Base-by-base conservation (phyloP, 1,140 invertebrate species). In the Drosophila ogumai region DNA sequence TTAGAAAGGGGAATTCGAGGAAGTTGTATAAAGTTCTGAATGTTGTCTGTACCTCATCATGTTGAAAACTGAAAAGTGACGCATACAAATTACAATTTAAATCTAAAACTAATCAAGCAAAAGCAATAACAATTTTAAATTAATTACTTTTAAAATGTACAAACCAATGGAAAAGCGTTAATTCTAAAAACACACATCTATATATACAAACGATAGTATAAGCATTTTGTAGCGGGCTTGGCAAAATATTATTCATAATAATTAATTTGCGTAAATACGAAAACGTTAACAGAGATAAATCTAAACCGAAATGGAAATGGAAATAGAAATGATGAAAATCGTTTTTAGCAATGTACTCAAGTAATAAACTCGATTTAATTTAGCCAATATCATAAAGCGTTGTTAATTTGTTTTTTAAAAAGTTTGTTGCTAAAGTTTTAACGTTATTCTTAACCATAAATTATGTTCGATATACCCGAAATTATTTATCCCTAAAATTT, bases 381-480 rank as follows among this genome's bases (percentile, higher is more conserved):
- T 88, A 87, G 84, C 61, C 81, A 85, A 90, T 85, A 90, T 66
- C 64, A 60, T 61, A 79, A 66, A 82, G 73, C 55, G 74, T 90
- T 90, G 86, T 90, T 90, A 90, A 90, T 90, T 87, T 88, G 81
- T 88, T 90, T 85, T 90, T 90, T 77, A 82, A 75, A 64, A 88
- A 76, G 73, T 72, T 90, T 90, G 84, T 90, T 88, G 84, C 77
- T 88, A 84, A 88, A 88, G 82, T 87, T 87, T 86, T 64, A 77
- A 72, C 43, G 68, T 72, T 72, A 72, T 75, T 79, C 58, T 82
- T 82, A 82, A 75, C 59, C 38, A 46, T 76, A 85, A 74, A 63
- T 72, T 81, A 69, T 59, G 54, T 76, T 59, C 50, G 41, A 60
- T 61, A 58, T 71, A 64, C 56, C 49, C 52, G 67, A 80, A 81